These are phyloP conservation scores for Saxidomus purpurata DNA, from an alignment of 1,140 invertebrate genomes.

Conservation along the genomic window DNA sequence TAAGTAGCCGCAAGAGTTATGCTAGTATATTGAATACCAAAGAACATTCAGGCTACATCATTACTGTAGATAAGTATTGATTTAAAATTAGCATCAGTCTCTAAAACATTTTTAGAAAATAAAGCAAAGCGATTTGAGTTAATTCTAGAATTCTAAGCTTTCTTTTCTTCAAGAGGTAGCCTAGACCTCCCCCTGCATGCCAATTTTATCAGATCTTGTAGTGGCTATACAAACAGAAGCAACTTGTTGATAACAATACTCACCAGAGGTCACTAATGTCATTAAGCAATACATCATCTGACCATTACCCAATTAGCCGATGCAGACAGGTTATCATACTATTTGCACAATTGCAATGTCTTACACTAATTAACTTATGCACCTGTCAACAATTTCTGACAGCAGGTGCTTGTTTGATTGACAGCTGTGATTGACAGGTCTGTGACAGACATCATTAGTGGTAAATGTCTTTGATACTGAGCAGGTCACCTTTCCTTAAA, in stretches of 20 bases:
- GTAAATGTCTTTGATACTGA: no score
- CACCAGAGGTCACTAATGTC: background rate
- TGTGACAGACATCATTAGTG: background rate
- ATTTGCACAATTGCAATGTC: conserved; percentile 27
- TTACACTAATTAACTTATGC: conserved; percentile 21
- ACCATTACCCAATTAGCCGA: background rate
- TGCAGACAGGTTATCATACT: conserved; percentile 11
- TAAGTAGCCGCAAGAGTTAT: no score
- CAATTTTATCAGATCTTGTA: background rate
- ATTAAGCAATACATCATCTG: conserved; percentile 20
- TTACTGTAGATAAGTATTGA: no score
- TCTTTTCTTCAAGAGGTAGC: no score
- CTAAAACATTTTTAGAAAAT: no score
- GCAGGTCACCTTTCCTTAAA: no score
- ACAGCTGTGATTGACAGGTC: conserved; percentile 2
- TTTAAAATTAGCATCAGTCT: no score
- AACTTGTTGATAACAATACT: background rate
- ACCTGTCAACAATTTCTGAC: conserved; percentile 5
- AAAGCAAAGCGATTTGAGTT: no score
- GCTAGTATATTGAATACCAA: no score
- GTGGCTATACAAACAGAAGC: background rate
- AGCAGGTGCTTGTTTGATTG: conserved; percentile 49
- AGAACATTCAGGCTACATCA: no score
- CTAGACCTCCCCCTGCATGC: no score
- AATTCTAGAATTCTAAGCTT: no score